Base-by-base conservation (phyloP, 2,113 vertebrate species). In the Hylia prasina region DNA sequence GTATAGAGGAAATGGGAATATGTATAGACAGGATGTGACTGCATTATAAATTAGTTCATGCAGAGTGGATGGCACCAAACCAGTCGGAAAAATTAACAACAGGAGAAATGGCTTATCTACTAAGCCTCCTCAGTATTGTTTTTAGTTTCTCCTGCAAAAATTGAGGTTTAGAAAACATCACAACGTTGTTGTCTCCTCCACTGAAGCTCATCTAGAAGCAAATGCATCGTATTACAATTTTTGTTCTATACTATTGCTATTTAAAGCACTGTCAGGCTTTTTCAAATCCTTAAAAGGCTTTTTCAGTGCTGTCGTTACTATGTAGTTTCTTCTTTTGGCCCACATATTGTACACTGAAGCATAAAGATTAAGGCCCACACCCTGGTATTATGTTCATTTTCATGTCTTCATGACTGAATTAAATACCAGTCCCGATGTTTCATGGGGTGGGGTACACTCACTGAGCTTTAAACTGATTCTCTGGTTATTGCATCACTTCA, bases 291-390 rank as follows among this genome's bases (percentile, higher is more conserved):
- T 94, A 54, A 87, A 97, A 92, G 56, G 47, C 56, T 86, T 94
- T 82, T 90, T 83, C 70, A 80, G 33, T 81, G 35, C 79, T 94
- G 70, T 91, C 2, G 7, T 93, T 93, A 87, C 77, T 92, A 75
- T 92, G 94, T 86, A 89, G 81, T 95, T 95, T 94, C 87, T 83
- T 88, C 90, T 79, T 96, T 75, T 93, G 89, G 85, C 68, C 47
- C 63, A 69, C n/a, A 13, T 92, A 47, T 22, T 84, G 71, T 70
- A 84, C 35, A 82, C 63, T 63, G 93, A 95, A 90, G 53, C 77
- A 83, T 87, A 81, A 85, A 85, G 68, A 89, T 61, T 92, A 84
- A 78, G 71, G 58, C 18, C 91, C 45, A 61, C 58, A 7, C 64
- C 76, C 75, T 85, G 42, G 20, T 51, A 87, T 53, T 39, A 42